Conservation (phyloP, 1,140 invertebrate species). For the Sitobion miscanthi region DNA sequence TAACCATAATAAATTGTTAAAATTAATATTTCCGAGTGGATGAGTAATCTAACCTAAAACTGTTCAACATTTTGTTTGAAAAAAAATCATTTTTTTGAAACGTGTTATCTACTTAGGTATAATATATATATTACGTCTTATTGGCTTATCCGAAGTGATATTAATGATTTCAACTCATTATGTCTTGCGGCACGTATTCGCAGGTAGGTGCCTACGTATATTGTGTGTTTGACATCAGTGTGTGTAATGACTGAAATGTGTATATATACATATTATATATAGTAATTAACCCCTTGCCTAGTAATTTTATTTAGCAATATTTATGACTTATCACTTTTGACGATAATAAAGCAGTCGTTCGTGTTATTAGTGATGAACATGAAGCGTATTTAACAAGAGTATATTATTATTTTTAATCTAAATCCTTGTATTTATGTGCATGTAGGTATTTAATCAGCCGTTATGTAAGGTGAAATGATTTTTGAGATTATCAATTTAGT, state of each 20-base stretch:
- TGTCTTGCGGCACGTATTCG: neutral
- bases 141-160: neutral
- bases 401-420: conserved; percentile 27
- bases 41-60: neutral
- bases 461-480: neutral
- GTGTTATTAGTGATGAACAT: neutral
- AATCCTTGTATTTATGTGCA: neutral
- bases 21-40: neutral
- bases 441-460: neutral
- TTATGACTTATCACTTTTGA: neutral
- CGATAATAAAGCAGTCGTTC: neutral
- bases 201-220: neutral
- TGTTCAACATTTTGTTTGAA: neutral
- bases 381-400: neutral
- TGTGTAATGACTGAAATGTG: neutral
- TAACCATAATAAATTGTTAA: neutral
- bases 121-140: neutral
- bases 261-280: neutral
- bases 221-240: neutral
- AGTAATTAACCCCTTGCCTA: neutral
- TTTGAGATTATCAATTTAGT: neutral
- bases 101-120: neutral
- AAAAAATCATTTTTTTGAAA: neutral
- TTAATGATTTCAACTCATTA: conserved; percentile 1
- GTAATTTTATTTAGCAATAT: conserved; percentile 7